phyloP scores from a whole-genome alignment of 2,888 invertebrate genomes.

The Eristalis arbustorum region DNA sequence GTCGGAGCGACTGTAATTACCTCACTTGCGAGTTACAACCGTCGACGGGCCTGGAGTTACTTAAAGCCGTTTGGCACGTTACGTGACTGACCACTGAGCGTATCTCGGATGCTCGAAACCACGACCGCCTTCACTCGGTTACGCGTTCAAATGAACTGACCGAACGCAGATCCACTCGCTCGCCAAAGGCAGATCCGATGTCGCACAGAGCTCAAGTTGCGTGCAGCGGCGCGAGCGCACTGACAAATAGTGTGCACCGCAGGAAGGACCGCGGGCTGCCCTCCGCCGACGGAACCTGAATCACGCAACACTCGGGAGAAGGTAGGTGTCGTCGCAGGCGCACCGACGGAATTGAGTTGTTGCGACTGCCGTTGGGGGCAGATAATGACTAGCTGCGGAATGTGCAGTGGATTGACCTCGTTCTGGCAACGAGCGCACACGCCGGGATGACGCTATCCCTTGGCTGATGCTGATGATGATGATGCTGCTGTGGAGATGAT shows the following conservation, averaged over 20 bases:
- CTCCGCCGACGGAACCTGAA: not conserved
- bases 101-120: slow-evolving; percentile 20
- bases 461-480: not conserved
- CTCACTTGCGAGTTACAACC: slow-evolving; percentile 34
- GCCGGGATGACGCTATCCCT: slow-evolving; percentile 36
- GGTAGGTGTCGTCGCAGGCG: not conserved
- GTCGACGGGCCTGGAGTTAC: slow-evolving; percentile 32
- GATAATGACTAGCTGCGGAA: not conserved
- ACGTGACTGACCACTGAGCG: slow-evolving; percentile 19
- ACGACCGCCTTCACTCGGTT: slow-evolving; percentile 53
- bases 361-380: not conserved
- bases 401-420: slow-evolving; percentile 1
- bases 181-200: slow-evolving; percentile 18
- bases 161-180: slow-evolving; percentile 29
- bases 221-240: slow-evolving; percentile 18
- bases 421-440: slow-evolving; percentile 25
- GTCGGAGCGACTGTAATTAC: slow-evolving; percentile 44
- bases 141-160: slow-evolving; percentile 59
- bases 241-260: slow-evolving; percentile 11
- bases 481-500: slow-evolving; percentile 7
- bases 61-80: slow-evolving; percentile 23
- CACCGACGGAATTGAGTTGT: not conserved
- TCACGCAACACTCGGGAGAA: slow-evolving; percentile 1
- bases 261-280: not conserved
- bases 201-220: slow-evolving; percentile 44